Base-by-base conservation (phyloP, 1,140 invertebrate genomes). In the Caenorhabditis briggsae region DNA sequence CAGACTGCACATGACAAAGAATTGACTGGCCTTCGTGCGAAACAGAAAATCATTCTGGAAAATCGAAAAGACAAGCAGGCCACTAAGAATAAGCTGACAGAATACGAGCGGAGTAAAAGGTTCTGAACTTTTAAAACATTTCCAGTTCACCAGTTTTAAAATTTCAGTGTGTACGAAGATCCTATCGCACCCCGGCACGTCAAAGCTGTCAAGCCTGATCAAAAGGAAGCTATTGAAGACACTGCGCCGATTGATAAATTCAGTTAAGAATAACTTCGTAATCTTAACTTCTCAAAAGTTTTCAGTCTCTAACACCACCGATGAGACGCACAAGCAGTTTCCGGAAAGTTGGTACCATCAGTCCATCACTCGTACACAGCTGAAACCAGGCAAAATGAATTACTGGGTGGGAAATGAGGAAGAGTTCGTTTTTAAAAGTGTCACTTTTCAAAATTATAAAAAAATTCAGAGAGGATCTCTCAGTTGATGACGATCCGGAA, bases 301-400 rank as follows among this genome's bases (percentile, higher is more conserved):
- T 78, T 23, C n/a, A 78, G 70, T 50, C 9, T 12, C n/a, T 7
- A 78, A 78, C 50, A 78, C 70, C 12, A 78, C 70, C 23, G 70
- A 78, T 11, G 11, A 50, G 18, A 78, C 50, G n/a, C 43, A n/a
- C 50, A 6, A 12, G 0, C 18, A 14, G 33, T 78, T 78, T 23
- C 9, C 16, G 3, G 20, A 23, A 3, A 50, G 20, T 50, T 78
- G 70, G 70, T 78, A 53, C n/a, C 33, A 23, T 46, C 70, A 48
- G 14, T 9, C 70, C 3, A 78, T 78, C 3, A 50, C 70, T 50
- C 70, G 70, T 50, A 50, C 46, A 3, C 70, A 78, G n/a, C 2
- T 20, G 43, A 46, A 48, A 8, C 7, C 6, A 50, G 18, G 18
- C 2, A 53, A 78, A 8, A 23, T 20, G 46, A 25, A 25, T 25